A percentile compares a stretch with the other conserved stretches of the same genome.
phyloP scores from a whole-genome alignment of 2,113 vertebrate genomes.

The Tragelaphus strepsiceros region DNA sequence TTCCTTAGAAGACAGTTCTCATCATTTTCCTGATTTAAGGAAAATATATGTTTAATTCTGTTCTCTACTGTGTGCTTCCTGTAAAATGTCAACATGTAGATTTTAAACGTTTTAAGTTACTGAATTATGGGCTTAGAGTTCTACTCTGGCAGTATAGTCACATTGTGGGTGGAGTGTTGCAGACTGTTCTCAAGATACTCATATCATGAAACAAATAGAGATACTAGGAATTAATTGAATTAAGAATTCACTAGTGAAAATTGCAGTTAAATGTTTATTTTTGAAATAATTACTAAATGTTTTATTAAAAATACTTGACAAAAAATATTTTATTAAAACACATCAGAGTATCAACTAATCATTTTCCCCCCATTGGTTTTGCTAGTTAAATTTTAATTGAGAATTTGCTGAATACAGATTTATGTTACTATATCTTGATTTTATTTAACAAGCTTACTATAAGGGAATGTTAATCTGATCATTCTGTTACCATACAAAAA shows the following conservation, averaged over 20 bases:
- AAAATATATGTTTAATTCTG: not conserved
- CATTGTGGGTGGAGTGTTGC: not conserved
- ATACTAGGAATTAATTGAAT: not conserved
- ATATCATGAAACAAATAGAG: not conserved
- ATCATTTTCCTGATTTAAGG: constrained; percentile 55
- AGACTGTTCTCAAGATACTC: not conserved
- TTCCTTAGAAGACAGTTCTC: constrained; percentile 4
- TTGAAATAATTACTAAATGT: not conserved
- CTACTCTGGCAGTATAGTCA: not conserved
- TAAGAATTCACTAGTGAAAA: not conserved
- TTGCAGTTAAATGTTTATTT: constrained; percentile 17
- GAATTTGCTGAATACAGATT: not conserved
- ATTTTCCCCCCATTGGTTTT: not conserved
- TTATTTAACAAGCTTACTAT: not conserved
- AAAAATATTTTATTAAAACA: not conserved
- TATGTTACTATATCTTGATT: not conserved
- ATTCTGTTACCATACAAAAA: not conserved
- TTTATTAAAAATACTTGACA: not conserved
- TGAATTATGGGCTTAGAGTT: constrained; percentile 4
- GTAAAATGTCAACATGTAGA: not conserved
- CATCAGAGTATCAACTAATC: not conserved
- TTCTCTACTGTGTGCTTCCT: not conserved
- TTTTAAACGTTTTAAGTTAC: constrained; percentile 25
- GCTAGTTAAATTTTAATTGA: constrained; percentile 13
- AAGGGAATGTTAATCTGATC: not conserved